These are phyloP conservation scores for Leptobrachium ailaonicum DNA, from an alignment of 2,113 vertebrate species.

Conservation along the genomic window DNA sequence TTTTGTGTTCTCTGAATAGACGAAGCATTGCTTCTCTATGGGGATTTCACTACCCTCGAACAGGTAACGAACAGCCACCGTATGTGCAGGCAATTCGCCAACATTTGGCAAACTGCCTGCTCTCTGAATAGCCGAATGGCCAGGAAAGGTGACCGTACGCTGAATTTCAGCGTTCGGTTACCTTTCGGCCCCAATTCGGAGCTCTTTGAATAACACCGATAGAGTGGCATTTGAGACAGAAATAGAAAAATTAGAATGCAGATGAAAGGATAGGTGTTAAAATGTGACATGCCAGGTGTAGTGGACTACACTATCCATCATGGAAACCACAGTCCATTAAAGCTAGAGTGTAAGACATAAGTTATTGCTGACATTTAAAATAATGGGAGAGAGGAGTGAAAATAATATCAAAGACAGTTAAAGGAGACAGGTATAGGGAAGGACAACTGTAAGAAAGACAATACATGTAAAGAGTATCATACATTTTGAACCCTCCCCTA, in stretches of 20 bases:
- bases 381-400: not conserved
- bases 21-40: no score
- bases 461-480: not conserved
- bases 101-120: no score
- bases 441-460: slow-evolving; percentile 5
- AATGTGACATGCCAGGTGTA: not conserved
- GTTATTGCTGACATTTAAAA: not conserved
- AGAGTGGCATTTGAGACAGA: slow-evolving; percentile 26
- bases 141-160: no score
- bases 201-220: no score
- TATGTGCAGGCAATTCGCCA: no score
- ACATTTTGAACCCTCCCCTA: not conserved
- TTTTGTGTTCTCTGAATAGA: no score
- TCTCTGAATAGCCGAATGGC: no score
- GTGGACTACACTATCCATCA: not conserved
- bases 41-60: no score
- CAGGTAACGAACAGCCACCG: no score
- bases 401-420: not conserved
- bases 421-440: not conserved
- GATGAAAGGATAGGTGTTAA: not conserved
- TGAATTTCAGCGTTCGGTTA: no score
- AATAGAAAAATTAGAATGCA: slow-evolving; percentile 20
- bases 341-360: not conserved
- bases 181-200: no score
- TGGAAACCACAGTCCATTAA: no score